These are phyloP conservation scores for Coleophora flavipennella DNA, from an alignment of 2,888 invertebrate genomes.

Conservation along the genomic window DNA sequence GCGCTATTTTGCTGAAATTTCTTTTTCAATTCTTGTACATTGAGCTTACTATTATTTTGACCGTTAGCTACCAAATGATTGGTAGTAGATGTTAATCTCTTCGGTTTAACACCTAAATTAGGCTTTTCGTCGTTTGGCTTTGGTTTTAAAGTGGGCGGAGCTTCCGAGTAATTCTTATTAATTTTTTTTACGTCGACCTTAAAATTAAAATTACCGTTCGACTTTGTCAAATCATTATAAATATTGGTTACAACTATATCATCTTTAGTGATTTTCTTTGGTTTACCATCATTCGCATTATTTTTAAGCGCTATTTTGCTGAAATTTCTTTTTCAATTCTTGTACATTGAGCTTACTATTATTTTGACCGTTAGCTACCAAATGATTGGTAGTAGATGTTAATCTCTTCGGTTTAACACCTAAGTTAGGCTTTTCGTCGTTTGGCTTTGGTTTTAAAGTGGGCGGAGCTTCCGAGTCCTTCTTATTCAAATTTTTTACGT, in stretches of 20 bases:
- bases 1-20: slow-evolving; percentile 21
- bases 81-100: slow-evolving; percentile 77
- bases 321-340: slow-evolving; percentile 22
- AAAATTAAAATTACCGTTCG: too few relatives aligned
- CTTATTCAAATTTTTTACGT: neutral
- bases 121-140: slow-evolving; percentile 24
- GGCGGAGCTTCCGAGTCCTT: slow-evolving; percentile 2
- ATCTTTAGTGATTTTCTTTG: neutral
- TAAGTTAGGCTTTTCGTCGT: slow-evolving; percentile 35
- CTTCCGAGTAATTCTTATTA: slow-evolving; percentile 2
- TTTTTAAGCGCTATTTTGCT: slow-evolving; percentile 20
- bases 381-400: slow-evolving; percentile 77
- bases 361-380: slow-evolving; percentile 24
- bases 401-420: slow-evolving; percentile 73
- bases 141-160: slow-evolving; percentile 3
- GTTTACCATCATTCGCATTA: slow-evolving; percentile 2
- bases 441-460: slow-evolving; percentile 4
- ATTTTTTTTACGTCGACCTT: neutral
- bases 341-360: slow-evolving; percentile 33
- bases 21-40: slow-evolving; percentile 25
- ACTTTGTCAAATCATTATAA: neutral
- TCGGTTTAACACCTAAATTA: slow-evolving; percentile 58
- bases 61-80: slow-evolving; percentile 56
- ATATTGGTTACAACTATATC: neutral
- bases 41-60: slow-evolving; percentile 26